Evolutionary conservation across 2,797 vertebrate species (phyloP), one percentile per base, ranked within the genome.

Genomic region (Knipowitschia caucasica): DNA sequence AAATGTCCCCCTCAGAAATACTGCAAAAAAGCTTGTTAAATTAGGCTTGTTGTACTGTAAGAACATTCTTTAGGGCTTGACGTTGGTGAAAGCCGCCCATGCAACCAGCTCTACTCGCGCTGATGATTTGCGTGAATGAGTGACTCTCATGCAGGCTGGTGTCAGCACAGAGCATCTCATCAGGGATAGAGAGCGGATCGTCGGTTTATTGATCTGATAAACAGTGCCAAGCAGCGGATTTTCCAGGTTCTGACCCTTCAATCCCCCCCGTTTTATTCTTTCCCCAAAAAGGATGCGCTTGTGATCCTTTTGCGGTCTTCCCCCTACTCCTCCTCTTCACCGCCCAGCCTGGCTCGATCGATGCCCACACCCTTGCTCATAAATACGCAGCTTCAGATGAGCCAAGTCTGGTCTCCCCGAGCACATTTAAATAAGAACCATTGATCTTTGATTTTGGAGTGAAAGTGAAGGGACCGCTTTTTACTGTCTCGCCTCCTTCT

Each of bases 371-470:
- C 83, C 78, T 65, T 67, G 69, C 82, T 83, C 84, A 80, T 86
- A 83, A 86, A 86, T 82, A 83, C 51, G 25, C 65, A 75, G 75
- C 71, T 81, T 85, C 85, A 86, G 82, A 82, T 72, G 81, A 84
- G 84, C 84, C 83, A 78, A 61, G 72, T 80, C 72, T 73, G 59
- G 64, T 80, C 80, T 83, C 72, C 65, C 60, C 80, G 81, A 88
- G 78, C 81, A 82, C 76, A 88, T 88, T 87, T 88, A 80, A 88
- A 88, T 86, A 84, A 88, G 82, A n/a, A 79, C 83, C 84, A 86
- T 86, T 81, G 80, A 86, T 88, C 80, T 88, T 87, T 88, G 83
- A 88, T 86, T 88, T 86, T 80, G 81, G 79, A 84, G 78, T 86
- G 83, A 81, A 86, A 85, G 79, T 87, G 83, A 87, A 67, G 79